Conservation (phyloP, 2,888 invertebrate genomes). For the Eupithecia inturbata region DNA sequence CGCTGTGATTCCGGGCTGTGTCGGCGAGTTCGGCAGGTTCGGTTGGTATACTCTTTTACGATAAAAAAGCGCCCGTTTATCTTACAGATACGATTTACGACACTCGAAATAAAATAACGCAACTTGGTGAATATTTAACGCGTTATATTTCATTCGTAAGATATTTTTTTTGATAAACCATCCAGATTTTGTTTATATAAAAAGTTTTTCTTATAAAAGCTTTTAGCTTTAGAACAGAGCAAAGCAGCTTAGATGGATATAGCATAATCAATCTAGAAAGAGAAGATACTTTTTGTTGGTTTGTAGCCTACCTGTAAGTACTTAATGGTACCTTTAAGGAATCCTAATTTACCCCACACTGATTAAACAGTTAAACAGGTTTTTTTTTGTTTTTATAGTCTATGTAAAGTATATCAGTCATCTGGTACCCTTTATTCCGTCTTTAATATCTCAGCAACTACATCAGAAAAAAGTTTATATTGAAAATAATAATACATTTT, state of each 20-base stretch:
- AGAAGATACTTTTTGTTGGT: no score
- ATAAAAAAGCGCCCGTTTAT: constrained; percentile 46
- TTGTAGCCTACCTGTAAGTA: no score
- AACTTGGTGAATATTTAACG: constrained; percentile 44
- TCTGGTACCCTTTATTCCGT: no score
- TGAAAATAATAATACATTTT: no score
- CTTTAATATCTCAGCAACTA: no score
- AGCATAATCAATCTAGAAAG: not conserved
- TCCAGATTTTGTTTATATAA: constrained; percentile 14
- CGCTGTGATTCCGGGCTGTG: not conserved
- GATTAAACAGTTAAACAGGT: no score
- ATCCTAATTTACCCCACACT: no score
- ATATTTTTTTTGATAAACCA: constrained; percentile 35
- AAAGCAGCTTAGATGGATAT: not conserved
- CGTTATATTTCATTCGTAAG: constrained; percentile 44
- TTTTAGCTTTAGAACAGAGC: not conserved
- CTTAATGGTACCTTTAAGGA: no score
- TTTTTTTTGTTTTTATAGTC: no score
- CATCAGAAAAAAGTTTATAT: no score
- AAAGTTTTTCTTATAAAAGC: not conserved
- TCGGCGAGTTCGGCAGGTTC: constrained; percentile 33
- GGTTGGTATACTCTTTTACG: constrained; percentile 40
- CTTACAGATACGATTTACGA: constrained; percentile 50
- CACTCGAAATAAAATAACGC: constrained; percentile 47
- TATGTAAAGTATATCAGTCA: no score